Evolutionary conservation across 2,113 vertebrate genomes (phyloP), one percentile per base, ranked within the genome.

Genomic region (Notarius quadriscutis): DNA sequence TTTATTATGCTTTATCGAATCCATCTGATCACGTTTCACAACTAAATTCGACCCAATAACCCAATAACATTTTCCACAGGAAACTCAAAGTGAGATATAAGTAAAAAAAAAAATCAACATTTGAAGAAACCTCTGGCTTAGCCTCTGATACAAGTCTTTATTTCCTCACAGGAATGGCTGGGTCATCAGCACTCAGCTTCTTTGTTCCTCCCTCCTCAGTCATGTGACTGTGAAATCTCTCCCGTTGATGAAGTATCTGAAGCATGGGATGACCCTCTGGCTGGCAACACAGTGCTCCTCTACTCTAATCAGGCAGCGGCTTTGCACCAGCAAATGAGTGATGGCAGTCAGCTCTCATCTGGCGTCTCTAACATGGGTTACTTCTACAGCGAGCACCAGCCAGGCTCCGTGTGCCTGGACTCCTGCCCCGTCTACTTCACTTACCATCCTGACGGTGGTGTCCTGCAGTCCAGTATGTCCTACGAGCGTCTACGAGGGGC

Each of bases 351-450:
- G 17, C 92, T 92, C 0, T 94, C 86, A 10, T 91, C 94, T 4
- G 80, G 69, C 83, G 95, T 93, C 90, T 95, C 92, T 6, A 95
- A 95, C 93, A 89, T 93, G 91, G 94, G 94, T 41, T 95, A 96
- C 85, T 94, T 95, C 91, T 90, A 89, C 67, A 94, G 92, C 50
- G 91, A 90, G 58, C 89, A 88, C 89, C 89, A 87, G 69, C 1
- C 88, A 10, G 87, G 88, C 88, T 89, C 88, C 0, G 12, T 92
- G 1, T 71, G 5, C 58, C 58, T 91, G 1, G 84, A 92, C 78
- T 72, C 89, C 77, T 91, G 71, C 10, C 91, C 90, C 0, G 86
- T 90, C 72, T 94, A 94, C 91, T 95, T 94, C 90, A 90, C 88
- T 71, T 94, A 94, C 81, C 74, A 86, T 14, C 84, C 85, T 14